phyloP scores from a whole-genome alignment of 2,797 vertebrate species.

The Gallinago nigripennis region DNA sequence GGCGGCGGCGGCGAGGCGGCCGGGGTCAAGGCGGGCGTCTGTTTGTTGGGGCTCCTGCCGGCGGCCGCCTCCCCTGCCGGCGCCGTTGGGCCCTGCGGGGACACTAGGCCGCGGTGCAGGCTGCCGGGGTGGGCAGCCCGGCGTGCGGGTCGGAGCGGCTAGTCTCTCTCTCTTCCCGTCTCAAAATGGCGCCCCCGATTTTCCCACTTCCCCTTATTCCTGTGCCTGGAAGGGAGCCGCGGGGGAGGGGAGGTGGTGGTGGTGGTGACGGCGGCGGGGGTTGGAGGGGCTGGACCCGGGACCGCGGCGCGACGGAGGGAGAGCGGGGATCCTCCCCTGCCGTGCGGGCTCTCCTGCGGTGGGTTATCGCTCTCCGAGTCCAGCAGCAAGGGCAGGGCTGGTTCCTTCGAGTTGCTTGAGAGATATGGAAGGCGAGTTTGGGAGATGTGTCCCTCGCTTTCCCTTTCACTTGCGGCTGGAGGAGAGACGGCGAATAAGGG shows the following conservation, averaged over 20 bases:
- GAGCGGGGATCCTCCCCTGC: background rate
- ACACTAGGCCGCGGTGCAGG: background rate
- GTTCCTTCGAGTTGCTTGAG: background rate
- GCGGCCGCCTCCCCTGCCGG: background rate
- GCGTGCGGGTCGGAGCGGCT: background rate
- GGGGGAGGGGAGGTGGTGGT: background rate
- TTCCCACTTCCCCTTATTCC: constrained; percentile 64
- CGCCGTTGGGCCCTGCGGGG: background rate
- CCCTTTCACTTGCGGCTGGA: background rate
- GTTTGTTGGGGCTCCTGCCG: background rate
- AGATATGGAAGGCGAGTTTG: background rate
- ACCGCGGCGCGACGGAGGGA: background rate
- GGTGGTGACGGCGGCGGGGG: background rate
- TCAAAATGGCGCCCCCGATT: constrained; percentile 67
- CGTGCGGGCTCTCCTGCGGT: background rate
- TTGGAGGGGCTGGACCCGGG: background rate
- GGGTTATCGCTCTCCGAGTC: fast-evolving
- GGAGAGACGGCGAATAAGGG: background rate
- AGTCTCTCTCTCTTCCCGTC: background rate
- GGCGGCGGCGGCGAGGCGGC: background rate
- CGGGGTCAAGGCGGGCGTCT: too few relatives aligned
- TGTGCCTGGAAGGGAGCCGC: background rate
- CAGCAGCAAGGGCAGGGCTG: background rate
- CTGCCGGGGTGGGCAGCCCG: background rate
- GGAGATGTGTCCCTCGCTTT: background rate